phyloP scores from a whole-genome alignment of 2,888 invertebrate genomes.

The Euproctis similis region DNA sequence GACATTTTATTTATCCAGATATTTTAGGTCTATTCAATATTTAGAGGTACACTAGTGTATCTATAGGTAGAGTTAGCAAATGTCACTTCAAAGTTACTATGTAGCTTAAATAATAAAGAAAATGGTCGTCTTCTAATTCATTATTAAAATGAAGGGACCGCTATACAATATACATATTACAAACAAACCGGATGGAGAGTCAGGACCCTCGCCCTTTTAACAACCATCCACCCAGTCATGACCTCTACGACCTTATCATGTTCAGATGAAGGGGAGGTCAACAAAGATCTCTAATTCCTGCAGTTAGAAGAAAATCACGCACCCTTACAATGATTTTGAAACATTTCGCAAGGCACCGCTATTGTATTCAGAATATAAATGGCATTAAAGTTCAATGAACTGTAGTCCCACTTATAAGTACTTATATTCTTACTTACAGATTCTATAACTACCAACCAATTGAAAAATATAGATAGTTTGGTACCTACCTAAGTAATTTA shows the following conservation, averaged over 20 bases:
- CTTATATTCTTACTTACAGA: too few species aligned
- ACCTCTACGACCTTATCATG: constrained; percentile 18
- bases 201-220: constrained; percentile 27
- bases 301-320: constrained; percentile 37
- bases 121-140: constrained; percentile 34
- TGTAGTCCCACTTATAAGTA: too few species aligned
- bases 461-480: too few species aligned
- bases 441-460: too few species aligned
- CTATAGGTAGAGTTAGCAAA: too few species aligned
- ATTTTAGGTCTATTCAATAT: too few species aligned
- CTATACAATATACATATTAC: constrained; percentile 19
- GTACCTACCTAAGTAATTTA: too few species aligned
- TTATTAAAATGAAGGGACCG: constrained; percentile 44
- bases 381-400: constrained; percentile 14
- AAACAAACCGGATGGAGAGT: constrained; percentile 14
- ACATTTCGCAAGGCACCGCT: constrained; percentile 6
- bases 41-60: too few species aligned
- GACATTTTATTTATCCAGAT: too few species aligned
- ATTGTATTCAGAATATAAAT: constrained; percentile 6
- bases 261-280: constrained; percentile 23
- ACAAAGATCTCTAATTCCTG: constrained; percentile 28
- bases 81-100: too few species aligned
- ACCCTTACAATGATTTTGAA: constrained; percentile 18
- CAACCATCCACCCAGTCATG: constrained; percentile 15
- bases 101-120: too few species aligned